These are phyloP conservation scores for Myotis brandtii DNA, from an alignment of 2,113 vertebrate species.

Conservation along the genomic window DNA sequence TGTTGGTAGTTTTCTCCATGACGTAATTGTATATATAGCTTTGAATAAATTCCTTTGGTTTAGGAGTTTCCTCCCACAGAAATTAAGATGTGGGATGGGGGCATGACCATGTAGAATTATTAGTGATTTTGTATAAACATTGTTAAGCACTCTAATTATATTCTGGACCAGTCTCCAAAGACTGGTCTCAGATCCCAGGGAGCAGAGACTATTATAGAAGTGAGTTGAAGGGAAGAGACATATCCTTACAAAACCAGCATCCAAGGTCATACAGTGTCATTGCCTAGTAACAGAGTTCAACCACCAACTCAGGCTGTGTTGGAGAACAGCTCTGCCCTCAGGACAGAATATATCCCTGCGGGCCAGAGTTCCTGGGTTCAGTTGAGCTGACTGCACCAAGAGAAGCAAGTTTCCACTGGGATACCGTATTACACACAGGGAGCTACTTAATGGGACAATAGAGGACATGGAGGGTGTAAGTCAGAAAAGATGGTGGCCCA, in stretches of 20 bases:
- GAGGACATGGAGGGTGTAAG: background rate
- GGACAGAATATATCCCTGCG: background rate
- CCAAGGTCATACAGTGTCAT: accelerated
- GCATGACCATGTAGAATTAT: background rate
- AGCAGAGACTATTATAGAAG: background rate
- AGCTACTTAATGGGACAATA: background rate
- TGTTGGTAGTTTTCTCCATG: background rate
- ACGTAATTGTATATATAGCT: slow-evolving; percentile 6
- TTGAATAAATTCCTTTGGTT: slow-evolving; percentile 40
- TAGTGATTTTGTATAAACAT: slow-evolving; percentile 33
- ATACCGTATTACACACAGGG: background rate
- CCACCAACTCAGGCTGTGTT: background rate
- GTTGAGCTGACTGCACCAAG: background rate
- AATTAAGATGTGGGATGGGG: no score
- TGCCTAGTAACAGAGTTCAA: slow-evolving; percentile 7
- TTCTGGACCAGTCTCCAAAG: background rate
- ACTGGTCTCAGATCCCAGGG: background rate
- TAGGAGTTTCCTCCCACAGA: background rate
- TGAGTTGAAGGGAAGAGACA: background rate
- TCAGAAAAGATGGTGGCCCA: background rate
- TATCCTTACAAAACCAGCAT: background rate
- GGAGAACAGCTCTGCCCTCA: background rate
- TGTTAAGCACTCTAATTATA: background rate
- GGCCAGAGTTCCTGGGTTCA: background rate
- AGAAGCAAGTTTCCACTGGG: background rate